These are phyloP conservation scores for Caenorhabditis sulstoni DNA, from an alignment of 2,888 invertebrate genomes.

Conservation along the genomic window DNA sequence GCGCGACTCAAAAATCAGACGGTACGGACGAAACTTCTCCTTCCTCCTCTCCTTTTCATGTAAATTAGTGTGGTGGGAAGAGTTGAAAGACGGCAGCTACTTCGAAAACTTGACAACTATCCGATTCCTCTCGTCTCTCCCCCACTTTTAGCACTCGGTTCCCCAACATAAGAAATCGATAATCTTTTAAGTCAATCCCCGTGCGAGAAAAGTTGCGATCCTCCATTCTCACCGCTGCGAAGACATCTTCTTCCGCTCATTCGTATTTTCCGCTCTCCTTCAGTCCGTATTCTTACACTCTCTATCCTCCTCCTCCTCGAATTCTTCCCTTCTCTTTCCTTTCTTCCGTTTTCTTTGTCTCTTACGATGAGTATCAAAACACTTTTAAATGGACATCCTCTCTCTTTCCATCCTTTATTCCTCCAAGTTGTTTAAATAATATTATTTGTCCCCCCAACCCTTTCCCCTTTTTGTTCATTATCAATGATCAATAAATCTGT, in stretches of 20 bases:
- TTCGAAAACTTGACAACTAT: conserved; percentile 12
- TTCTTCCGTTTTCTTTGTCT: conserved; percentile 50
- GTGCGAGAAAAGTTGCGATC: conserved; percentile 51
- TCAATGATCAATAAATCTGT: conserved; percentile 54
- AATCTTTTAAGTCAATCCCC: conserved; percentile 49
- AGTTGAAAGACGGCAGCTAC: conserved; percentile 20
- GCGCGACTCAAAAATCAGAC: conserved; percentile 9
- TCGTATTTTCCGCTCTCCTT: conserved; percentile 20
- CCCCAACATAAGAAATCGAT: conserved; percentile 19
- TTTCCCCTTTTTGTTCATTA: conserved; percentile 49
- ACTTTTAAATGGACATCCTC: conserved; percentile 36
- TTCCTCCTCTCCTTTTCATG: conserved; percentile 35
- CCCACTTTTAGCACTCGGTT: conserved; percentile 41
- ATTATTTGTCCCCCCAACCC: conserved; percentile 19
- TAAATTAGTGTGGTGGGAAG: conserved; percentile 49
- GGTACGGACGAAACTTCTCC: conserved; percentile 19
- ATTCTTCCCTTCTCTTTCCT: conserved; percentile 2
- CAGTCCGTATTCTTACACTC: conserved; percentile 40
- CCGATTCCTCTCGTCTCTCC: conserved; percentile 17
- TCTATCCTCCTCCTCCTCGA: neutral
- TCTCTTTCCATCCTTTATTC: conserved; percentile 42
- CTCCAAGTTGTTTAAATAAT: conserved; percentile 48
- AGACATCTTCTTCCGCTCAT: conserved; percentile 15
- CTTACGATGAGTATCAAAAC: conserved; percentile 41
- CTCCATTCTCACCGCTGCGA: conserved; percentile 14